A percentile compares a stretch with the other conserved stretches of the same genome.
These are phyloP conservation scores for Amia ocellicauda DNA, from an alignment of 2,113 vertebrate genomes.

Conservation along the genomic window DNA sequence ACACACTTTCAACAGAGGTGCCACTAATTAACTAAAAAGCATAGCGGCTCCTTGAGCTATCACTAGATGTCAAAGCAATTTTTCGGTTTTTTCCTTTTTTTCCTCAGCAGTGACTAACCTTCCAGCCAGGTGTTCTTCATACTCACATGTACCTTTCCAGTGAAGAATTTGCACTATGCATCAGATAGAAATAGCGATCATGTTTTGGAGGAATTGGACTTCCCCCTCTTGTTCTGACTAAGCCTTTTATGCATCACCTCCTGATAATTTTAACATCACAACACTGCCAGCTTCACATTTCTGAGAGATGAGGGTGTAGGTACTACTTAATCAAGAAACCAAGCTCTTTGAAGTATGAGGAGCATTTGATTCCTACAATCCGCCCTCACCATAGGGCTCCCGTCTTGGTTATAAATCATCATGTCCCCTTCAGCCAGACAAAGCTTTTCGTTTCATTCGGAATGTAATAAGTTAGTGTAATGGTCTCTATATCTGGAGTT, in stretches of 20 bases:
- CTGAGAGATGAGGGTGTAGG: slow-evolving; percentile 21
- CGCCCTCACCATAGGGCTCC: neutral
- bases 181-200: slow-evolving; percentile 34
- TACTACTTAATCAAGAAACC: slow-evolving; percentile 20
- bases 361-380: slow-evolving; percentile 1
- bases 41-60: neutral
- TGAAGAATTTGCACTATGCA: slow-evolving; percentile 29
- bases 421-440: slow-evolving; percentile 21
- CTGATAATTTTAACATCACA: slow-evolving; percentile 3
- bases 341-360: slow-evolving; percentile 23
- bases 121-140: slow-evolving; percentile 57
- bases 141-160: slow-evolving; percentile 25
- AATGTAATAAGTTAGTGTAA: slow-evolving; percentile 23
- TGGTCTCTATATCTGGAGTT: neutral
- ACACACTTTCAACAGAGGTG: neutral
- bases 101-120: slow-evolving; percentile 59
- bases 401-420: slow-evolving; percentile 25
- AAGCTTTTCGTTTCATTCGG: slow-evolving; percentile 18
- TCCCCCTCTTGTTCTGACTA: slow-evolving; percentile 37
- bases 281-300: slow-evolving; percentile 20
- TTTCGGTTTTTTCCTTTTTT: too few species aligned
- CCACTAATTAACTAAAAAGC: neutral
- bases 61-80: slow-evolving; percentile 60
- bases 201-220: slow-evolving; percentile 30
- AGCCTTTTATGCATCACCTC: slow-evolving; percentile 24